Evolutionary conservation across 2,888 invertebrate species (phyloP).

Genomic region (Harpalus rubripes): DNA sequence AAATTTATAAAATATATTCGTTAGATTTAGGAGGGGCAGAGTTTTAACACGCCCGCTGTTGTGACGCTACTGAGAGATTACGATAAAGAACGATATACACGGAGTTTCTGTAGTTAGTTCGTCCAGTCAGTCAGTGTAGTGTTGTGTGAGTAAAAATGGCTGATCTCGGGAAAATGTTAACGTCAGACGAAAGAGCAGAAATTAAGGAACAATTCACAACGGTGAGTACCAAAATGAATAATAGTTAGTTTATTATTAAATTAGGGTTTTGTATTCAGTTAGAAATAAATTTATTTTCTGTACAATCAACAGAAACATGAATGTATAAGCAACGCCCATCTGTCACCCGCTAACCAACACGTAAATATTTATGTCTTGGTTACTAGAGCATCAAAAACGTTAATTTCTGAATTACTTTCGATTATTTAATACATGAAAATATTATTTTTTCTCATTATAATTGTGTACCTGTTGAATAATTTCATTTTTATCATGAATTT

Average conservation of each 20-base stretch:
- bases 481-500: slow-evolving; percentile 24
- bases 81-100: slow-evolving; percentile 63
- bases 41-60: neutral
- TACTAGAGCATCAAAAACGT: slow-evolving; percentile 30
- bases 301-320: slow-evolving; percentile 37
- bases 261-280: slow-evolving; percentile 13
- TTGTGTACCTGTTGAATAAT: slow-evolving; percentile 23
- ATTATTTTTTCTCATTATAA: slow-evolving; percentile 18
- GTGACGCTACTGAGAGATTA: slow-evolving; percentile 29
- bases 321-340: slow-evolving; percentile 70
- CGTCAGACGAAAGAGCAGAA: slow-evolving; percentile 86
- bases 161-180: slow-evolving; percentile 76
- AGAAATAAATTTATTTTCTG: slow-evolving; percentile 19
- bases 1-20: neutral
- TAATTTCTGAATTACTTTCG: slow-evolving; percentile 42
- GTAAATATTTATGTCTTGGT: slow-evolving; percentile 57
- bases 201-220: slow-evolving; percentile 87
- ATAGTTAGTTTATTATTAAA: slow-evolving; percentile 2
- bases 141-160: slow-evolving; percentile 61
- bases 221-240: slow-evolving; percentile 78
- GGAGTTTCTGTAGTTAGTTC: slow-evolving; percentile 28
- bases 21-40: slow-evolving; percentile 7
- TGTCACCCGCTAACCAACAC: slow-evolving; percentile 60
- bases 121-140: slow-evolving; percentile 36
- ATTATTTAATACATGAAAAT: slow-evolving; percentile 30